Conservation (phyloP, 2,888 invertebrate species). For the Iphiclides podalirius region DNA sequence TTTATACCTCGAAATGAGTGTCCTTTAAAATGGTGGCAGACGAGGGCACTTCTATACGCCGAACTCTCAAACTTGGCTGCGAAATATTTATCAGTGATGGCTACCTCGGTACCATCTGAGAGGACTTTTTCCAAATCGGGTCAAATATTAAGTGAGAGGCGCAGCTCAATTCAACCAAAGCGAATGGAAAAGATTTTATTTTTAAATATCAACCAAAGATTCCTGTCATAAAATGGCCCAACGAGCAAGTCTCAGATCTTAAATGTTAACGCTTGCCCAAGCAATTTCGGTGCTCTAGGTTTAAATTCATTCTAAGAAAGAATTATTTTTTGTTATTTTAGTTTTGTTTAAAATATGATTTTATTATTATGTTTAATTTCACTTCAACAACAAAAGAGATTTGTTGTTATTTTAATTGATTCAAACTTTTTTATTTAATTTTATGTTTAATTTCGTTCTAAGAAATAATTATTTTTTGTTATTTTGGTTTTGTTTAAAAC, state of each 20-base stretch:
- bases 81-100: slow-evolving; percentile 22
- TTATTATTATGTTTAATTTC: too few species aligned
- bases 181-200: slow-evolving; percentile 36
- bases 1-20: slow-evolving; percentile 33
- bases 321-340: too few species aligned
- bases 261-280: too few species aligned
- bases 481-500: too few species aligned
- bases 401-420: too few species aligned
- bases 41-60: slow-evolving; percentile 30
- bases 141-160: slow-evolving; percentile 35
- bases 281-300: too few species aligned
- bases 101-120: slow-evolving; percentile 34
- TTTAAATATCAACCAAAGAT: slow-evolving; percentile 35
- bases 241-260: too few species aligned
- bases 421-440: background rate
- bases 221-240: slow-evolving; percentile 25
- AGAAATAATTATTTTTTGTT: too few species aligned
- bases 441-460: too few species aligned
- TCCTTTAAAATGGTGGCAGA: slow-evolving; percentile 35
- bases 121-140: slow-evolving; percentile 28
- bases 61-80: slow-evolving; percentile 22
- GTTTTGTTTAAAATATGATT: too few species aligned
- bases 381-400: too few species aligned
- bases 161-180: slow-evolving; percentile 30
- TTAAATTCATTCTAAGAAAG: too few species aligned